These are phyloP conservation scores for Phortica okadai DNA, from an alignment of 2,888 invertebrate species.

Conservation along the genomic window DNA sequence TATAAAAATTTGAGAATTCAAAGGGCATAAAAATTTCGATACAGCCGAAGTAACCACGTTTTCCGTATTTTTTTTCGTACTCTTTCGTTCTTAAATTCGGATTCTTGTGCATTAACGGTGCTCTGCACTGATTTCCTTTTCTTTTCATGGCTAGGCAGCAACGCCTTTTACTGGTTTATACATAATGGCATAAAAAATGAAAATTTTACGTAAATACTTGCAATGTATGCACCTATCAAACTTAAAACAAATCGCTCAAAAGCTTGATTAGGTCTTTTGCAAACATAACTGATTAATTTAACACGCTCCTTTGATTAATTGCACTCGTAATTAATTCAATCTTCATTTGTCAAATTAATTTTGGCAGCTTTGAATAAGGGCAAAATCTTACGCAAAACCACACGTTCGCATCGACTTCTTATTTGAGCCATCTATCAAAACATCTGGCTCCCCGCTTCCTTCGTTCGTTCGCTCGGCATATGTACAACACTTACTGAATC, in stretches of 20 bases:
- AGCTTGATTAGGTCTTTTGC: neutral
- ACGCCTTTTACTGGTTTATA: constrained; percentile 31
- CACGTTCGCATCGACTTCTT: neutral
- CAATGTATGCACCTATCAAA: constrained; percentile 62
- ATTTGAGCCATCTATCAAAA: neutral
- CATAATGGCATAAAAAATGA: constrained; percentile 64
- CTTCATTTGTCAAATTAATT: constrained; percentile 53
- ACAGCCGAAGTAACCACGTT: too few species aligned
- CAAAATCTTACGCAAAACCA: constrained; percentile 2
- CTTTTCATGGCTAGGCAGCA: constrained; percentile 43
- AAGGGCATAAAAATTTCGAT: too few species aligned
- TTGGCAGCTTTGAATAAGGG: neutral
- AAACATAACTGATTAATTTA: neutral
- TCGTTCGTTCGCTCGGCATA: neutral
- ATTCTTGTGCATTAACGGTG: constrained; percentile 25
- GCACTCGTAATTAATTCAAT: constrained; percentile 57
- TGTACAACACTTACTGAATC: constrained; percentile 51
- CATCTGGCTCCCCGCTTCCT: neutral
- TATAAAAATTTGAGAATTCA: too few species aligned
- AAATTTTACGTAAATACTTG: constrained; percentile 69
- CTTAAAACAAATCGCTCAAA: constrained; percentile 27
- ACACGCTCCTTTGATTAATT: constrained; percentile 42
- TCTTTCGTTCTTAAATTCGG: neutral
- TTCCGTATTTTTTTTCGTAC: constrained; percentile 42
- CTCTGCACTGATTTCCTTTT: constrained; percentile 42